Conservation (phyloP, 92 coral and sea anemone genomes). For the Porites lobata region DNA sequence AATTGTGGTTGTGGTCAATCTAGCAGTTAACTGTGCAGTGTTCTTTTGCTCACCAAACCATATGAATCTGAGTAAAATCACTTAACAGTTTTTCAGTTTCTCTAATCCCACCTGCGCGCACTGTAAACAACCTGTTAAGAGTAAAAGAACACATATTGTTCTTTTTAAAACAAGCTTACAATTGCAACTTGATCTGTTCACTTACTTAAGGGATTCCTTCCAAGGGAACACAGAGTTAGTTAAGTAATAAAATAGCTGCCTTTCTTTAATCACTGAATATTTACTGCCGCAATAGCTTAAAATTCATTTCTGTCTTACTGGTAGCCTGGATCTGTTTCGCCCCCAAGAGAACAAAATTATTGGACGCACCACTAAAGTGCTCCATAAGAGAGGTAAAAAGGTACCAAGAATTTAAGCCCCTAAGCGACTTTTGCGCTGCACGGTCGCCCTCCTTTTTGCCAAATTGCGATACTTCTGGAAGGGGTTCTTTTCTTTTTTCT, state of each 20-base stretch:
- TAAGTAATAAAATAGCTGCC: not conserved
- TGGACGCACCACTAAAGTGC: not conserved
- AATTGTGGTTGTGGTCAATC: not conserved
- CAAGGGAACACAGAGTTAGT: not conserved
- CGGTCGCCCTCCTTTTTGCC: not conserved
- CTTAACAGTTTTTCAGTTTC: not conserved
- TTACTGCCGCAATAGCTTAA: not conserved
- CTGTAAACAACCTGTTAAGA: constrained; percentile 21
- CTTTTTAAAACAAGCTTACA: not conserved
- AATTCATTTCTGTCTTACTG: not conserved
- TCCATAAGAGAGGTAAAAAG: not conserved
- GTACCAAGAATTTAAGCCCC: not conserved
- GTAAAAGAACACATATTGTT: not conserved
- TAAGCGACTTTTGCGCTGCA: not conserved
- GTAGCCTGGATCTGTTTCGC: constrained; percentile 11
- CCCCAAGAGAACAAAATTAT: not conserved
- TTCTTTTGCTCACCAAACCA: not conserved
- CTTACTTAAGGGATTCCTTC: not conserved
- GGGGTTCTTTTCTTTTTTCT: constrained; percentile 5
- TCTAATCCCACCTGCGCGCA: constrained; percentile 17
- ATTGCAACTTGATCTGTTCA: not conserved
- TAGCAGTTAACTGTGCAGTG: not conserved
- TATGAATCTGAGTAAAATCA: not conserved
- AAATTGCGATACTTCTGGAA: not conserved
- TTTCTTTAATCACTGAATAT: not conserved